A percentile compares a stretch with the other conserved stretches of the same genome.
Conservation (phyloP, 2,113 vertebrate species). For the Uropsilus gracilis region DNA sequence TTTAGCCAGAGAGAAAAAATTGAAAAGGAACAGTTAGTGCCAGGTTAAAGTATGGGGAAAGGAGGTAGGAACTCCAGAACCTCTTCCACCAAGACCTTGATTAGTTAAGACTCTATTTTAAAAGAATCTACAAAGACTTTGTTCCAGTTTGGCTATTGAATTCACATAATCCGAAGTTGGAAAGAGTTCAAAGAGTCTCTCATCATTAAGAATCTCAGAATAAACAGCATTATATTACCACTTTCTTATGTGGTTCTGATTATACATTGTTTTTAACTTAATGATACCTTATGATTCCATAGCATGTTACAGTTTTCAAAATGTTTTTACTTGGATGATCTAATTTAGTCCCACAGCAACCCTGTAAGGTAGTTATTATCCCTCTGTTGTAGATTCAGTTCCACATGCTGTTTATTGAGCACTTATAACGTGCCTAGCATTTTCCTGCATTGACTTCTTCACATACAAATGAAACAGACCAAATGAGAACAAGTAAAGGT, state of each 20-base stretch:
- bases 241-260: slow-evolving; percentile 57
- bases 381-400: neutral
- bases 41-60: neutral
- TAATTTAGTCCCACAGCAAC: slow-evolving; percentile 48
- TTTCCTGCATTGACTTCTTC: neutral
- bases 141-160: neutral
- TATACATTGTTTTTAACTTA: slow-evolving; percentile 62
- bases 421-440: neutral
- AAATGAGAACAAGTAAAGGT: neutral
- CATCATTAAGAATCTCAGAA: slow-evolving; percentile 31
- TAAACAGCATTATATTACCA: slow-evolving; percentile 26
- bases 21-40: neutral
- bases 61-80: neutral
- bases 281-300: slow-evolving; percentile 67
- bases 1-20: slow-evolving; percentile 3
- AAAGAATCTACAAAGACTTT: neutral
- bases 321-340: slow-evolving; percentile 63
- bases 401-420: neutral
- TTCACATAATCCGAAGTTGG: neutral
- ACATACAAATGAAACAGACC: neutral
- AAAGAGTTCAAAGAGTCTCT: slow-evolving; percentile 41
- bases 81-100: neutral
- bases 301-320: slow-evolving; percentile 54
- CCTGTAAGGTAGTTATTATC: neutral
- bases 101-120: slow-evolving; percentile 9